phyloP scores from a whole-genome alignment of 1,140 invertebrate species.

The Ceratina japonica region DNA sequence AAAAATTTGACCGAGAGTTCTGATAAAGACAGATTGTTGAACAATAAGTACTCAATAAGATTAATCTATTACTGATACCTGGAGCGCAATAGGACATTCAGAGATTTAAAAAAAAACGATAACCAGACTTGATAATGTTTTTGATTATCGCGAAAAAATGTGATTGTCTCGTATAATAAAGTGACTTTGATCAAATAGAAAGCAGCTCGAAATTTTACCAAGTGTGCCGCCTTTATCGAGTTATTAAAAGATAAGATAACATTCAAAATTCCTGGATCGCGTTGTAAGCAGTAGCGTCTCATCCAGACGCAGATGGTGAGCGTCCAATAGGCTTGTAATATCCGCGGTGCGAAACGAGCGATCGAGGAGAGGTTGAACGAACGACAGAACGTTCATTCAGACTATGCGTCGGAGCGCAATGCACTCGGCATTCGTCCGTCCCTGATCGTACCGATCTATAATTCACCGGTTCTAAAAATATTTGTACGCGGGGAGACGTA shows the following conservation, averaged over 20 bases:
- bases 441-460: constrained; percentile 34
- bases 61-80: neutral
- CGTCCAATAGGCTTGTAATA: neutral
- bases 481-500: constrained; percentile 36
- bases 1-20: neutral
- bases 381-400: constrained; percentile 25
- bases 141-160: neutral
- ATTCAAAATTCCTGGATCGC: neutral
- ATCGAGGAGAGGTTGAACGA: constrained; percentile 3
- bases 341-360: neutral
- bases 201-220: neutral
- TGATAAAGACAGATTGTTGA: neutral
- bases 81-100: no score
- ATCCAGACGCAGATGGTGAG: neutral
- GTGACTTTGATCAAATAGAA: neutral
- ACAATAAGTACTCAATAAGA: neutral
- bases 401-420: constrained; percentile 7
- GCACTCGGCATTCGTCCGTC: constrained; percentile 34
- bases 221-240: neutral
- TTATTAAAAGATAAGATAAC: constrained; percentile 19
- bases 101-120: no score
- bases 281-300: neutral
- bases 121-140: neutral
- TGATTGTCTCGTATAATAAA: neutral
- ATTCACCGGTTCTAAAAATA: constrained; percentile 21